Base-by-base conservation (phyloP, 2,113 vertebrate species). In the Corvus cornix region DNA sequence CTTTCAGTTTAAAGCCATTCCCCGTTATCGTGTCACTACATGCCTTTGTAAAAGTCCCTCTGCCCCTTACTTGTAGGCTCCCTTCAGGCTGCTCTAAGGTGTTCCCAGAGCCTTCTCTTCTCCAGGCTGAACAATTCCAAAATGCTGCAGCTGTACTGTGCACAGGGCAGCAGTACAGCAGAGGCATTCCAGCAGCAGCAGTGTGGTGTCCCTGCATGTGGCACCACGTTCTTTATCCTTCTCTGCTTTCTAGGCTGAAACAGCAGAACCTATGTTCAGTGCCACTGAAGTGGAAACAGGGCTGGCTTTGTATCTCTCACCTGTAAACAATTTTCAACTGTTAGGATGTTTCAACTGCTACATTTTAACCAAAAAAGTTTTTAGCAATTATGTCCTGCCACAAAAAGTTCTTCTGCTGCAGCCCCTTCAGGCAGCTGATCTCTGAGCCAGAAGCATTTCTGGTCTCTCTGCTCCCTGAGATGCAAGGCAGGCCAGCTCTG, bases 91-190 rank as follows among this genome's bases (percentile, higher is more conserved):
- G n/a, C n/a, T 53, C 78, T 20, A 22, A 35, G 10, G 24, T 31
- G 2, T 8, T 21, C 14, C 17, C 11, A 31, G 14, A 62, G 14
- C 20, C 10, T 53, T 55, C n/a, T 41, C 11, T 41, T 75, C 41
- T 41, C n/a, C 0, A 0, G 24, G 13, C 20, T 68, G 55, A 83
- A 16, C 55, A 60, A 48, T 21, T 18, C 41, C n/a, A 22, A 41
- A 55, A 13, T n/a, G 28, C 55, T 93, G 22, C 75, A 85, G 56
- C 56, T 60, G 30, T 62, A 9, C 9, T 0, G 1, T 2, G 0
- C 43, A 44, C 12, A 5, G 13, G 17, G 44, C 35, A 56, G 1
- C 1, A 2, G 4, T 5, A 4, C 26, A 20, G 53, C 5, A 7
- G 43, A 49, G 21, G 23, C 0, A 0, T 62, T 80, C 16, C 58